Conservation (phyloP, 2,113 vertebrate genomes). For the Lampris megalopsis region DNA sequence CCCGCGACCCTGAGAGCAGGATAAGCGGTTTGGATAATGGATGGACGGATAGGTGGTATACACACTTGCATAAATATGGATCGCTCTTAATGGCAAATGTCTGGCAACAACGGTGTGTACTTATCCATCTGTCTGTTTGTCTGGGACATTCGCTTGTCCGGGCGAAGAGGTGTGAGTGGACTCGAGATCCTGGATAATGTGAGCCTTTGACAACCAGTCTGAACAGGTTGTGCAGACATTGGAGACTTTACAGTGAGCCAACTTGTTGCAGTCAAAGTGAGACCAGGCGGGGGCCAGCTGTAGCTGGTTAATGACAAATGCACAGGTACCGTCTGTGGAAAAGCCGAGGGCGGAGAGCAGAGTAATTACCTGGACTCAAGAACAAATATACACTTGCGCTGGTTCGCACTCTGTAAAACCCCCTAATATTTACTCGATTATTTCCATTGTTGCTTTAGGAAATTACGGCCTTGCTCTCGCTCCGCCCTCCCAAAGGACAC, state of each 20-base stretch:
- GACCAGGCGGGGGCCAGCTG: conserved; percentile 43
- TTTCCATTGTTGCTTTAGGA: conserved; percentile 57
- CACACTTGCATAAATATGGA: too few relatives aligned
- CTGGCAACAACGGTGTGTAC: too few relatives aligned
- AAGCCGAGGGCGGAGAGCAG: conserved; percentile 43
- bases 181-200: too few relatives aligned
- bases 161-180: too few relatives aligned
- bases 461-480: conserved; percentile 38
- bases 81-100: too few relatives aligned
- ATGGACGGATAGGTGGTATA: too few relatives aligned
- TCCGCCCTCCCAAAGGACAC: conserved; percentile 28
- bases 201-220: too few relatives aligned
- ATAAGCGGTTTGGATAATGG: too few relatives aligned
- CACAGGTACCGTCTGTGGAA: conserved; percentile 45
- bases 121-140: background rate
- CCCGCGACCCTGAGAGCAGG: too few relatives aligned
- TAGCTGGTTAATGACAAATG: conserved; percentile 57
- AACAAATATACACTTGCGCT: conserved; percentile 67
- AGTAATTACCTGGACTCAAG: conserved; percentile 64
- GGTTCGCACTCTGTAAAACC: conserved; percentile 67
- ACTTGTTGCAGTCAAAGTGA: background rate
- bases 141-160: background rate
- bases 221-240: too few relatives aligned
- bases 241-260: background rate
- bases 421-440: conserved; percentile 64